phyloP scores from a whole-genome alignment of 2,113 vertebrate genomes.

The Tor tambroides region DNA sequence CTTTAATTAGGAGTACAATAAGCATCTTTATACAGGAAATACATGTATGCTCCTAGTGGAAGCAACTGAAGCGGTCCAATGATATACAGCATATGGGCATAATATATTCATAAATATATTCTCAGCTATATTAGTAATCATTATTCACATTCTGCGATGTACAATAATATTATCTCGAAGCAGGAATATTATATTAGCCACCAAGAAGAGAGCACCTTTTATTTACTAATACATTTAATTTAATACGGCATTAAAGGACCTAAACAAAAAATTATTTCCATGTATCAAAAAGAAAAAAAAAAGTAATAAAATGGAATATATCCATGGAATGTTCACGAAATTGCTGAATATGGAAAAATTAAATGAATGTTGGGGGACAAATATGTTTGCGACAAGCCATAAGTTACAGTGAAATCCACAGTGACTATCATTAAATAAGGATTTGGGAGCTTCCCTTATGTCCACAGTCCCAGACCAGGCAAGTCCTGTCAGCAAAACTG shows the following conservation, averaged over 20 bases:
- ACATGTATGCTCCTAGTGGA: neutral
- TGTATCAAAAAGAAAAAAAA: neutral
- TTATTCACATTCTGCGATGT: conserved; percentile 26
- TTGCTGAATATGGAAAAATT: neutral
- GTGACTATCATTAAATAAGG: neutral
- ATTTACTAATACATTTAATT: conserved; percentile 34
- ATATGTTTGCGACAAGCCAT: neutral
- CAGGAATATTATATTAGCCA: conserved; percentile 11
- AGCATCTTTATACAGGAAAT: conserved; percentile 19
- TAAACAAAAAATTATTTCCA: neutral
- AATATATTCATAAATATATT: conserved; percentile 36
- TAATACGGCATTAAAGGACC: conserved; percentile 18
- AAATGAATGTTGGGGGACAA: conserved; percentile 8
- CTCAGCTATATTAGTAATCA: neutral
- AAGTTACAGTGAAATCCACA: neutral
- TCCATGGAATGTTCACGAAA: conserved; percentile 32
- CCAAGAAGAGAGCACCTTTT: neutral
- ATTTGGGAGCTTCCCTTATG: neutral
- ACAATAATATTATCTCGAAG: conserved; percentile 23
- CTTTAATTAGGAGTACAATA: conserved; percentile 7
- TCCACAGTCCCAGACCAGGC: neutral
- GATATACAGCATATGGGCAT: conserved; percentile 10
- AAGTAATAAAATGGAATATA: conserved; percentile 8
- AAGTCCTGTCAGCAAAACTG: neutral
- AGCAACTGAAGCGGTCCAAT: neutral